Conservation (phyloP, 2,113 vertebrate genomes). For the Microcebus ravelobensis region DNA sequence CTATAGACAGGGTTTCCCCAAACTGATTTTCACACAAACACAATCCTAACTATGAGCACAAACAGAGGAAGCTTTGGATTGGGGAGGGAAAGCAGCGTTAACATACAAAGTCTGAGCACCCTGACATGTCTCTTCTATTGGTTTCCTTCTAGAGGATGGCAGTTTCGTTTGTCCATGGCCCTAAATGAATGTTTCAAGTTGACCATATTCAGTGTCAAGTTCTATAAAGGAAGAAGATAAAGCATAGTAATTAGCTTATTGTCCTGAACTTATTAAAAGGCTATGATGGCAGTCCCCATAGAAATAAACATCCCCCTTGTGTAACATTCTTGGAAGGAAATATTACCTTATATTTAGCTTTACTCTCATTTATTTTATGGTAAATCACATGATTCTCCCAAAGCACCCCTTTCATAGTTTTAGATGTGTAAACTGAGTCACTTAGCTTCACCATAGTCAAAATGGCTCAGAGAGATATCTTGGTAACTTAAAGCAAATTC, state of each 20-base stretch:
- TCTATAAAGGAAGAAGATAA: slow-evolving; percentile 68
- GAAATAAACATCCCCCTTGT: background rate
- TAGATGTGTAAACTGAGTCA: background rate
- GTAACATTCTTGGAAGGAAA: slow-evolving; percentile 20
- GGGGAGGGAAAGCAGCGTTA: background rate
- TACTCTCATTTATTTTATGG: background rate
- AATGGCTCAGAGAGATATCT: background rate
- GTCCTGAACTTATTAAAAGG: slow-evolving; percentile 66
- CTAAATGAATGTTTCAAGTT: slow-evolving; percentile 51
- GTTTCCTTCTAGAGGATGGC: background rate
- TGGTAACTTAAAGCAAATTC: background rate
- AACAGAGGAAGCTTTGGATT: background rate
- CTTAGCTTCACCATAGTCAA: background rate
- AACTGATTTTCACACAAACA: background rate
- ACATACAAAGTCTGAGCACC: background rate
- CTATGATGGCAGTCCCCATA: background rate
- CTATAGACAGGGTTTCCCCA: background rate
- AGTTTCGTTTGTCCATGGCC: slow-evolving; percentile 24
- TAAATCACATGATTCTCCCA: background rate
- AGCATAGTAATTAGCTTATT: slow-evolving; percentile 69
- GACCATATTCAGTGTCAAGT: background rate
- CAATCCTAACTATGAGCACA: background rate
- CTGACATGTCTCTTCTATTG: background rate
- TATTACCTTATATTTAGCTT: background rate
- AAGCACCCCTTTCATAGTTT: background rate